phyloP scores from a whole-genome alignment of 2,888 invertebrate species.

The Zhengitettix transpicula region DNA sequence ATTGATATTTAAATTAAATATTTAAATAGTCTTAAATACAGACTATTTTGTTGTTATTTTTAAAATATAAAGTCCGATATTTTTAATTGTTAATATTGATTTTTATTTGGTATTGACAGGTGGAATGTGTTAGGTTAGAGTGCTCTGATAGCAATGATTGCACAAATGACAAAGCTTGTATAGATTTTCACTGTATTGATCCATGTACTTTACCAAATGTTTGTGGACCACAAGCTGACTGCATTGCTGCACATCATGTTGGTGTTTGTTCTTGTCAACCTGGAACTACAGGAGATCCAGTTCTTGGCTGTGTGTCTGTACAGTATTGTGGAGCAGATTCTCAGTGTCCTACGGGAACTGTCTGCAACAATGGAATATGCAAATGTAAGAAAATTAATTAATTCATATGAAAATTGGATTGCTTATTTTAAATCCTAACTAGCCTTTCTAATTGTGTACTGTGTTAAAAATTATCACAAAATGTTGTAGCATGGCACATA shows the following conservation, averaged over 20 bases:
- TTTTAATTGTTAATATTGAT: too few species aligned
- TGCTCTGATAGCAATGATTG: slow-evolving; percentile 69
- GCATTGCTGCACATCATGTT: slow-evolving; percentile 57
- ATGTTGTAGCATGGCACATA: too few species aligned
- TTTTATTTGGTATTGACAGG: slow-evolving; percentile 11
- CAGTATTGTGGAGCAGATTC: slow-evolving; percentile 66
- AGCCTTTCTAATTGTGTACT: too few species aligned
- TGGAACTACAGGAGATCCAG: slow-evolving; percentile 73
- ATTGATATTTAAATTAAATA: too few species aligned
- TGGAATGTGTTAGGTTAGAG: slow-evolving; percentile 55
- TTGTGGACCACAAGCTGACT: slow-evolving; percentile 66
- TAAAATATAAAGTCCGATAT: too few species aligned
- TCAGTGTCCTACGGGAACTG: slow-evolving; percentile 70
- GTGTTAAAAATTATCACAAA: too few species aligned
- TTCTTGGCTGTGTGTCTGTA: slow-evolving; percentile 65
- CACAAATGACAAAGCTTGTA: slow-evolving; percentile 47
- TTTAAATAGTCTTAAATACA: too few species aligned
- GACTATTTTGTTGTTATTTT: too few species aligned
- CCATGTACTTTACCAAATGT: slow-evolving; percentile 67
- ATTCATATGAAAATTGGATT: too few species aligned
- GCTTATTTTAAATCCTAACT: too few species aligned
- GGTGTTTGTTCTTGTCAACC: slow-evolving; percentile 69
- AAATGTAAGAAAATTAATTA: slow-evolving; percentile 34
- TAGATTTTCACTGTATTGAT: slow-evolving; percentile 62
- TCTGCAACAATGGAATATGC: slow-evolving; percentile 69